These are phyloP conservation scores for Tenthredo notha DNA, from an alignment of 2,888 invertebrate species.

Conservation along the genomic window DNA sequence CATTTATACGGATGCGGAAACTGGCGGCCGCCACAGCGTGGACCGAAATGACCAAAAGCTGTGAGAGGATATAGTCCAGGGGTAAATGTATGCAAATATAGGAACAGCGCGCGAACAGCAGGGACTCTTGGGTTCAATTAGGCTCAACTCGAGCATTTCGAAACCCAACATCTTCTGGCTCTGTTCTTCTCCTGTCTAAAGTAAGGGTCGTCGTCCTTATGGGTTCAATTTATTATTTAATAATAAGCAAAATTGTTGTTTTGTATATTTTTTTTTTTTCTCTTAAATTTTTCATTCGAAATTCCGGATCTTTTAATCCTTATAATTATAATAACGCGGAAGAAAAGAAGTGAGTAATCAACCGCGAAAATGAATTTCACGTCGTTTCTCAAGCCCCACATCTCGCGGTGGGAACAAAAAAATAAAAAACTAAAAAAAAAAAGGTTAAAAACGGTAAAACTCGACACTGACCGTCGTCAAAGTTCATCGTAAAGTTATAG, in stretches of 20 bases:
- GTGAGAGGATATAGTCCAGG: neutral
- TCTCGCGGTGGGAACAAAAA: too few relatives aligned
- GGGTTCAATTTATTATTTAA: neutral
- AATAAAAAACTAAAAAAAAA: neutral
- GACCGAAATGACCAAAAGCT: neutral
- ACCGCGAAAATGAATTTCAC: neutral
- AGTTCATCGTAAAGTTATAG: neutral
- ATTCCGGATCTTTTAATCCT: too few relatives aligned
- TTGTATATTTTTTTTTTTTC: neutral
- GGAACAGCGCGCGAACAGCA: constrained; percentile 6
- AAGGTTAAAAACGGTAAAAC: neutral
- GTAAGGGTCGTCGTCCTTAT: neutral
- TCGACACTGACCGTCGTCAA: neutral
- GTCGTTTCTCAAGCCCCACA: neutral
- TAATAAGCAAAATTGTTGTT: neutral
- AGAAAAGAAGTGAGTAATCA: too few relatives aligned
- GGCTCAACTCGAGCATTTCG: neutral
- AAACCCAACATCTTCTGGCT: neutral
- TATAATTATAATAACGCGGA: too few relatives aligned
- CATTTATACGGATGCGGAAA: neutral
- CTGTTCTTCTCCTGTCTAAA: neutral
- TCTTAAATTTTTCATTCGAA: neutral
- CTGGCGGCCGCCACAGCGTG: neutral
- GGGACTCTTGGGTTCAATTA: neutral
- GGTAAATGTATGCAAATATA: constrained; percentile 31